These are phyloP conservation scores for Alentia gelatinosa DNA, from an alignment of 2,888 invertebrate species.

Conservation along the genomic window DNA sequence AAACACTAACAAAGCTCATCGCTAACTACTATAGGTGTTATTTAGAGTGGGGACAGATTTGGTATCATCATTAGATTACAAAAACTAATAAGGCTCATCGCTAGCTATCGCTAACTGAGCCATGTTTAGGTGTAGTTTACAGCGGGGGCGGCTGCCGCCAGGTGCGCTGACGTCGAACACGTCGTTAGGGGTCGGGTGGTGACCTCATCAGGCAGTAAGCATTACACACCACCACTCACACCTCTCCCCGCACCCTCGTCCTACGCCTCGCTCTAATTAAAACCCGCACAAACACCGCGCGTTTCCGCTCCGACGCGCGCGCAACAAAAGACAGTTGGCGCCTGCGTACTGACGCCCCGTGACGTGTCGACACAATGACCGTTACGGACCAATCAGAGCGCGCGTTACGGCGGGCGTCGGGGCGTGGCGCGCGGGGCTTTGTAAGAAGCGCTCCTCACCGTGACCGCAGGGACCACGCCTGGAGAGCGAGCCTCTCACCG, in stretches of 20 bases:
- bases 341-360: conserved; percentile 11
- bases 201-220: neutral
- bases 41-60: too few species aligned
- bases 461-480: neutral
- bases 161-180: conserved; percentile 7
- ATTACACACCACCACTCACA: neutral
- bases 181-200: conserved; percentile 13
- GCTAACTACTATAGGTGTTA: too few species aligned
- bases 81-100: too few species aligned
- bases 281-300: neutral
- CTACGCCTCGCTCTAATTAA: neutral
- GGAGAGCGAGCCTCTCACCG: neutral
- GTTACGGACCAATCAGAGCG: conserved; percentile 17
- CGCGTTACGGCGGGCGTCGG: neutral
- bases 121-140: neutral
- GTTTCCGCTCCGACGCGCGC: conserved; percentile 2
- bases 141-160: neutral
- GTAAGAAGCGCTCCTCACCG: neutral
- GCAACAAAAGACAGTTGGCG: conserved; percentile 43
- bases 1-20: too few species aligned
- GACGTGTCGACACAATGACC: conserved; percentile 17
- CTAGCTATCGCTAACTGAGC: neutral
- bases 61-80: too few species aligned
- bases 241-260: neutral
- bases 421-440: neutral